A percentile compares a stretch with the other conserved stretches of the same genome.
Conservation (phyloP, 1,140 invertebrate species). For the Zaprionus capensis region DNA sequence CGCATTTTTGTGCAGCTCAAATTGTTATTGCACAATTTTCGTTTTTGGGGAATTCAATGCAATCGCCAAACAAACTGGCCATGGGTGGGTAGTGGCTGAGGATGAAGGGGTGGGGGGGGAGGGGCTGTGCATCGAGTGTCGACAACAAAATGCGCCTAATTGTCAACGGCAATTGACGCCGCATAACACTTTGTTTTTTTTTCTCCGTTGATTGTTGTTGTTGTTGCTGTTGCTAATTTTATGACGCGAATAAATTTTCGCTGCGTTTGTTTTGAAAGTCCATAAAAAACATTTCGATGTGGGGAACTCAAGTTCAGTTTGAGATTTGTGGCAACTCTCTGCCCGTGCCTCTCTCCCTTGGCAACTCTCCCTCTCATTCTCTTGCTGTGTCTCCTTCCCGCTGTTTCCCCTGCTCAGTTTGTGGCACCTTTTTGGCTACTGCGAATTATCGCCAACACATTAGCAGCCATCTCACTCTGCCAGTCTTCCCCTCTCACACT, state of each 20-base stretch:
- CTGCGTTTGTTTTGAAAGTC: conserved; percentile 43
- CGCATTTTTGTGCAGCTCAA: conserved; percentile 76
- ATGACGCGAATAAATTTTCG: conserved; percentile 53
- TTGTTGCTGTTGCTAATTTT: conserved; percentile 64
- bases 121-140: conserved; percentile 39
- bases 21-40: conserved; percentile 80
- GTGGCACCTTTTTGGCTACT: conserved; percentile 27
- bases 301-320: conserved; percentile 24
- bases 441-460: conserved; percentile 46
- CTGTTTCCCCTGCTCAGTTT: background rate
- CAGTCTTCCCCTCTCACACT: background rate
- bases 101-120: background rate
- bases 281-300: conserved; percentile 12
- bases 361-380: background rate
- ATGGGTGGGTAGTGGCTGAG: background rate
- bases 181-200: conserved; percentile 79
- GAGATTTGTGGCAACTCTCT: conserved; percentile 1
- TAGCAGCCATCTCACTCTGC: conserved; percentile 18
- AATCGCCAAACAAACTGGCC: conserved; percentile 44
- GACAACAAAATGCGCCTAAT: conserved; percentile 79
- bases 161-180: conserved; percentile 69
- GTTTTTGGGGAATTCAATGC: conserved; percentile 68
- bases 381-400: background rate
- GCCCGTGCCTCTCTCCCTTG: background rate
- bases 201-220: background rate